phyloP scores from a whole-genome alignment of 2,113 vertebrate species.

The Tympanuchus pallidicinctus region DNA sequence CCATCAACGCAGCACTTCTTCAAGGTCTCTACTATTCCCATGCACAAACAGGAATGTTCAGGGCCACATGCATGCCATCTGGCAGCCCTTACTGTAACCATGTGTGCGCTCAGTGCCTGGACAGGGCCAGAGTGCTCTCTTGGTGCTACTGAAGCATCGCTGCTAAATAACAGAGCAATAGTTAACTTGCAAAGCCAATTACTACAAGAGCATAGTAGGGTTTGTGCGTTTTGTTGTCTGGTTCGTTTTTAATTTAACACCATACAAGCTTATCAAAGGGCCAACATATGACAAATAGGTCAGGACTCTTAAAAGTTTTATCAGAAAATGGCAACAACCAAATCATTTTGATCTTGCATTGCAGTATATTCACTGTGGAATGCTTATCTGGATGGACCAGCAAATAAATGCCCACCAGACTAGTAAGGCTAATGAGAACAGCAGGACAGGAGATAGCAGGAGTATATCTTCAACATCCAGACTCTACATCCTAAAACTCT shows the following conservation, averaged over 20 bases:
- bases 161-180: background rate
- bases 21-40: background rate
- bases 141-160: background rate
- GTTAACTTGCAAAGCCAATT: background rate
- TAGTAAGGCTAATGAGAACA: constrained; percentile 9
- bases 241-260: background rate
- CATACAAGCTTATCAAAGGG: background rate
- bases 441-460: background rate
- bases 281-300: background rate
- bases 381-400: background rate
- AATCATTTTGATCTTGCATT: background rate
- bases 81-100: background rate
- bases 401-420: background rate
- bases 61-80: background rate
- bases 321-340: background rate
- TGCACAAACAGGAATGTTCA: background rate
- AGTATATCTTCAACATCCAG: background rate
- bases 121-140: background rate
- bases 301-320: fast-evolving
- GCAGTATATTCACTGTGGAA: background rate
- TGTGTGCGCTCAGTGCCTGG: background rate
- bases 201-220: background rate
- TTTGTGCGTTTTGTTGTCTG: background rate
- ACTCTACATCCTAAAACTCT: constrained; percentile 17
- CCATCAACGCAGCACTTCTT: background rate